phyloP scores from a whole-genome alignment of 2,888 invertebrate species.

The Orthonychiurus folsomi region DNA sequence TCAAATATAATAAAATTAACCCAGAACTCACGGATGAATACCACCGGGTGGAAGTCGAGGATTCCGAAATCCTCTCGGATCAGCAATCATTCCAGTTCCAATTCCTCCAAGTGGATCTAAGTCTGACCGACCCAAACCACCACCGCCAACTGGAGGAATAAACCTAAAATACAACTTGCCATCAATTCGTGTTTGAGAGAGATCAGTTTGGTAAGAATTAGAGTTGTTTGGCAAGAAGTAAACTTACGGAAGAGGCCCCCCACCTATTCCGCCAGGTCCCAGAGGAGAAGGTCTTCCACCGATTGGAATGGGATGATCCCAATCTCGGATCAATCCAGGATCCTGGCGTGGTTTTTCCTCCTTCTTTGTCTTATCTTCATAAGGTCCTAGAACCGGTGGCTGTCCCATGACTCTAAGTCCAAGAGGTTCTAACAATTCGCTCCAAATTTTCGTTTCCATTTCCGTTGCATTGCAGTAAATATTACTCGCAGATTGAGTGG shows the following conservation, averaged over 20 bases:
- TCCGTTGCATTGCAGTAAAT: slow-evolving; percentile 21
- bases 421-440: slow-evolving; percentile 31
- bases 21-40: slow-evolving; percentile 23
- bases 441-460: slow-evolving; percentile 30
- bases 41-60: slow-evolving; percentile 17
- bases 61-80: slow-evolving; percentile 30
- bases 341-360: slow-evolving; percentile 8
- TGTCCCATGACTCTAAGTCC: slow-evolving; percentile 27
- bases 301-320: neutral
- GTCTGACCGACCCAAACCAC: slow-evolving; percentile 31
- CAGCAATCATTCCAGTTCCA: slow-evolving; percentile 30
- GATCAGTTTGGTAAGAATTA: no score
- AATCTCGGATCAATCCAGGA: neutral
- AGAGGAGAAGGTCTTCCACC: slow-evolving; percentile 2
- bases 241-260: no score
- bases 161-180: neutral
- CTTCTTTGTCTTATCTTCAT: slow-evolving; percentile 23
- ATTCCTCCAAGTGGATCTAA: slow-evolving; percentile 33
- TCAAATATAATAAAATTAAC: neutral
- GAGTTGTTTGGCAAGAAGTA: no score
- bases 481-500: slow-evolving; percentile 7
- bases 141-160: slow-evolving; percentile 12
- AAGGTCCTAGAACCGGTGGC: slow-evolving; percentile 26
- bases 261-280: slow-evolving; percentile 6
- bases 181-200: no score